Base-by-base conservation (phyloP, 2,888 invertebrate genomes). In the Cyaniris semiargus region DNA sequence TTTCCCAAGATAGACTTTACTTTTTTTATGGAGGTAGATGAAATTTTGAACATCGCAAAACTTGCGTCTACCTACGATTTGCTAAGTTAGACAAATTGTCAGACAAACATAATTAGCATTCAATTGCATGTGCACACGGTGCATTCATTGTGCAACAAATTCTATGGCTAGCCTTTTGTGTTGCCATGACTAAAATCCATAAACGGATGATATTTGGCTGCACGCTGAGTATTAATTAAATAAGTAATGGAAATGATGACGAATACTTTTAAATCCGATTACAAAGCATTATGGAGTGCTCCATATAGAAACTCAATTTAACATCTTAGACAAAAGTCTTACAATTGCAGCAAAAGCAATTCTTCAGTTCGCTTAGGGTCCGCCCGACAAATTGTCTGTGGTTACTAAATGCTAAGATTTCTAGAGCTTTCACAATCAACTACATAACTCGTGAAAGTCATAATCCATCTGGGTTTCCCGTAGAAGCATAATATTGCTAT, bases 61-160 rank as follows among this genome's bases (percentile, higher is more conserved):
- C 7, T 66, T 27, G 27, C 27, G 27, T 66, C 27, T 66, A 27
- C 15, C 15, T 23, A 31, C 66, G 5, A 53, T 27, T 74, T 53
- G 48, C 48, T 74, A 18, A 74, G 53, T 74, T 66, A 66, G 53
- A 21, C 38, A 38, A 60, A 44, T 72, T 74, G 77, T 44, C 58
- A 77, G 66, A 66, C 27, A 77, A 77, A 27, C 38, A 58, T 27
- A 76, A 84, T 85, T 85, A 81, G 82, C 84, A 85, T 85, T 84
- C 81, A 84, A 83, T 83, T 77, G 82, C 79, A 78, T 76, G 76
- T 79, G 80, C 79, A 81, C 78, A 80, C 76, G 81, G 79, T 80
- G 83, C 79, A 77, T 82, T 80, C 81, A 80, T 80, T 82, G 78
- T 81, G 79, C 77, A 75, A 80, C 82, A 76, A 60, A 72, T 76